These are phyloP conservation scores for Marronus borbonicus DNA, from an alignment of 2,888 invertebrate species.

Conservation along the genomic window DNA sequence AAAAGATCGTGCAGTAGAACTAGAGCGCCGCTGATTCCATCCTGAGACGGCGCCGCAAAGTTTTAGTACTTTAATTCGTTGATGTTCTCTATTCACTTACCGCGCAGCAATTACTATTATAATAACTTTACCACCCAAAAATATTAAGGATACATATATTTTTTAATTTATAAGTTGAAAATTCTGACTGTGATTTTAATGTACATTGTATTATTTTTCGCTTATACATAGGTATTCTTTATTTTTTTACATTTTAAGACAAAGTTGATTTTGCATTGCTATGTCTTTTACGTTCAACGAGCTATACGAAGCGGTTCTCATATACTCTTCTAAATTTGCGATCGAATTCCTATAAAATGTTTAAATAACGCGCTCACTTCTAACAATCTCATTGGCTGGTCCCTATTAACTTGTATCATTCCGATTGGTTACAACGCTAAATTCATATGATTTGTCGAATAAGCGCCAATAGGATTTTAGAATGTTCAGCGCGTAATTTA, in stretches of 20 bases:
- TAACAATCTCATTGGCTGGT: neutral
- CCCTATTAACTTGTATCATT: neutral
- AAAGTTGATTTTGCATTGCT: neutral
- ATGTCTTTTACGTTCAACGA: conserved; percentile 10
- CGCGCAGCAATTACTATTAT: conserved; percentile 1
- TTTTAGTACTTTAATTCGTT: conserved; percentile 21
- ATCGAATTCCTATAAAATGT: neutral
- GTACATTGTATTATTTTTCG: conserved; percentile 53
- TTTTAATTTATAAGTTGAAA: conserved; percentile 52
- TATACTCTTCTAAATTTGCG: neutral
- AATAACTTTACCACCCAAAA: conserved; percentile 28
- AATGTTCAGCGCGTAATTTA: conserved; percentile 5
- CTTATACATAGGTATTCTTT: conserved; percentile 49
- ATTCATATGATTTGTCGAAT: neutral
- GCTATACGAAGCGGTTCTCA: neutral
- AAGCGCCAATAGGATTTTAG: neutral
- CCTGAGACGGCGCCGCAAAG: conserved; percentile 36
- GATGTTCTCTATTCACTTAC: conserved; percentile 15
- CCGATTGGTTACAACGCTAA: neutral
- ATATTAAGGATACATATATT: conserved; percentile 22
- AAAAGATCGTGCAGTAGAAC: conserved; percentile 65
- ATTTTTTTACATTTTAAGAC: conserved; percentile 3
- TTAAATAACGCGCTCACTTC: conserved; percentile 9
- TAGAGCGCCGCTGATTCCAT: conserved; percentile 54
- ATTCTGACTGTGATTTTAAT: conserved; percentile 64